Base-by-base conservation (phyloP, 2,113 vertebrate species). In the Argyrosomus japonicus region DNA sequence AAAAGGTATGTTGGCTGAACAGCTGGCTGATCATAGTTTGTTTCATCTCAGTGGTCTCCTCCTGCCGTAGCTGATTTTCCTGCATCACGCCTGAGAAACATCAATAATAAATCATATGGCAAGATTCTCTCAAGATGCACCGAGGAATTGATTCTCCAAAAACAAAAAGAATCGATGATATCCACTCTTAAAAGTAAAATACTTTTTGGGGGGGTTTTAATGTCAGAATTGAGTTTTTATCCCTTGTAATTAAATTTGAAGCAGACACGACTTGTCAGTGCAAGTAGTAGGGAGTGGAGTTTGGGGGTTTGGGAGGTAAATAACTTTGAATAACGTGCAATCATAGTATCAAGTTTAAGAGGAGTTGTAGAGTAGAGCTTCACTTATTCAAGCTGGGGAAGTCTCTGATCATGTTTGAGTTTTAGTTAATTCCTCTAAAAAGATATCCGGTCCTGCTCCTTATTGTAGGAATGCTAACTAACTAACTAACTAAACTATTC, bases 71-170 rank as follows among this genome's bases (percentile, higher is more conserved):
- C 27, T 2, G 29, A 65, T 50, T 50, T 64, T 64, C 27, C 61
- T 50, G 51, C 54, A 64, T 71, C n/a, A 63, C 11, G 64, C 25
- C 29, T 32, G 23, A 56, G 27, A 84, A 40, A 40, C 77, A 85
- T 54, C 47, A 81, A 81, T 75, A 83, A 84, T 86, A 45, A 53
- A 83, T 29, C 12, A 25, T 29, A 53, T 21, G 29, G 21, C 18
- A 14, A 18, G n/a, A 32, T 54, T 40, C 18, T 32, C 2, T 36
- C 18, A 8, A 40, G 10, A 0, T 12, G 6, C 12, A 58, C 5
- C 11, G 3, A 63, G 58, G 5, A 6, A 21, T 13, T 15, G 19
- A 62, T 74, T 68, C 47, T 23, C 19, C 25, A 23, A 10, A 70
- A 47, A 62, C 21, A 54, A 56, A 56, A 23, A 4, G 2, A 3